A percentile compares a stretch with the other conserved stretches of the same genome.
These are phyloP conservation scores for Psilopogon haemacephalus DNA, from an alignment of 2,113 vertebrate genomes.

Conservation along the genomic window DNA sequence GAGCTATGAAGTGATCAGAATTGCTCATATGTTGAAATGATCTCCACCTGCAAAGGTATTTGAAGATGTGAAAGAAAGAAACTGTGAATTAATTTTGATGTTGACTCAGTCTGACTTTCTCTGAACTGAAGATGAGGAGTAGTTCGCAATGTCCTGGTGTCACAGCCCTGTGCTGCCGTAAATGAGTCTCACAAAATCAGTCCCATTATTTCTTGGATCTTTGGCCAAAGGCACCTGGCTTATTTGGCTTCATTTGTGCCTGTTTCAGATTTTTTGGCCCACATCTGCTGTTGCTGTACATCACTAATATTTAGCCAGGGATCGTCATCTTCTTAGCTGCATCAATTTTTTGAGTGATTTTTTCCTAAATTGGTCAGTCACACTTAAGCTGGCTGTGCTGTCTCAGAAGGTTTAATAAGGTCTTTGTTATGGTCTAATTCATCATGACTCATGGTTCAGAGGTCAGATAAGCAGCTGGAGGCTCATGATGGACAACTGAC, in stretches of 20 bases:
- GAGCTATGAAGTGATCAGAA: conserved; percentile 3
- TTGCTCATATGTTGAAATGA: conserved; percentile 41
- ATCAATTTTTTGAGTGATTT: not conserved
- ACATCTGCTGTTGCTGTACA: not conserved
- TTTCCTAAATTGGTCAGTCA: not conserved
- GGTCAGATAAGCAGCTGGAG: not conserved
- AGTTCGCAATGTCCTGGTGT: not conserved
- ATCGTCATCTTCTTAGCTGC: not conserved
- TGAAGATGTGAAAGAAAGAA: conserved; percentile 19
- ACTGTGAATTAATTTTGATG: not conserved
- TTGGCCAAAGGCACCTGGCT: not conserved
- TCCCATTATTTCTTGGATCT: not conserved
- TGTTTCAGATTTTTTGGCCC: not conserved
- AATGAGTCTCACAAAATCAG: not conserved
- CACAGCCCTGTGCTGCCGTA: not conserved
- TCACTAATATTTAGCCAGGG: not conserved
- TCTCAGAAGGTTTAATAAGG: not conserved
- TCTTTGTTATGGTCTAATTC: not conserved
- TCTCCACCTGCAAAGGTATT: conserved; percentile 12
- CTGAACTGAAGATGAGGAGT: not conserved
- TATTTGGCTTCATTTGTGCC: not conserved
- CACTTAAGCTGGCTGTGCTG: not conserved
- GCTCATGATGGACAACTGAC: not conserved
- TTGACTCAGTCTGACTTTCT: conserved; percentile 19
- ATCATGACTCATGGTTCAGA: not conserved